Evolutionary conservation across 2,797 vertebrate species (phyloP).

Genomic region (Apogon hyalosoma): DNA sequence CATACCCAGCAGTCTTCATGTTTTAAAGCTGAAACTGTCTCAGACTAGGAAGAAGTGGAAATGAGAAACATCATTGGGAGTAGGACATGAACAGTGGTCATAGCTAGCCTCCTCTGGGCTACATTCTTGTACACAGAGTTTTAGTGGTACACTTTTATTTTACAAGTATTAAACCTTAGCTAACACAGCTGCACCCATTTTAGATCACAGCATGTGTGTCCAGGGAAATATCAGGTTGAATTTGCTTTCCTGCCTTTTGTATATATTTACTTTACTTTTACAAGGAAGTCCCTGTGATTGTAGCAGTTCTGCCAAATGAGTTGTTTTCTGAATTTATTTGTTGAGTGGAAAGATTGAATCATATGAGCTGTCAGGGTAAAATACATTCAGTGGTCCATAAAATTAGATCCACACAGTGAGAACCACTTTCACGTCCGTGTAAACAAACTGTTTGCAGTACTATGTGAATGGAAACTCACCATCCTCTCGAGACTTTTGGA

Average conservation of each 20-base stretch:
- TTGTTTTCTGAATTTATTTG: not conserved
- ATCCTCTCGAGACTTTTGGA: slow-evolving; percentile 94
- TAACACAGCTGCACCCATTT: not conserved
- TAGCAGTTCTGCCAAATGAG: no score
- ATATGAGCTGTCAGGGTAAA: not conserved
- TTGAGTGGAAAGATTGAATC: not conserved
- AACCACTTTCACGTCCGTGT: not conserved
- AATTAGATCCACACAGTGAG: not conserved
- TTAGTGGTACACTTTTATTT: not conserved
- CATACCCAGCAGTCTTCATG: not conserved
- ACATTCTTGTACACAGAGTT: not conserved
- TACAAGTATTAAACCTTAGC: not conserved
- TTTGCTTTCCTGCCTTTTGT: not conserved
- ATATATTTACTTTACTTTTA: no score
- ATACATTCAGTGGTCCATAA: not conserved
- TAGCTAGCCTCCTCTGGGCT: not conserved
- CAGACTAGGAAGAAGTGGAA: slow-evolving; percentile 1
- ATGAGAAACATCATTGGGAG: not conserved
- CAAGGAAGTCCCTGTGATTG: no score
- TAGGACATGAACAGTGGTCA: no score
- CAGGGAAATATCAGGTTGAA: not conserved
- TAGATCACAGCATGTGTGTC: not conserved
- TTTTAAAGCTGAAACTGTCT: not conserved
- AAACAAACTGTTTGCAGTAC: slow-evolving; percentile 12
- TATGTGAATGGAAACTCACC: slow-evolving; percentile 84